Conservation (phyloP, 2,797 vertebrate species). For the Caiman crocodilus region DNA sequence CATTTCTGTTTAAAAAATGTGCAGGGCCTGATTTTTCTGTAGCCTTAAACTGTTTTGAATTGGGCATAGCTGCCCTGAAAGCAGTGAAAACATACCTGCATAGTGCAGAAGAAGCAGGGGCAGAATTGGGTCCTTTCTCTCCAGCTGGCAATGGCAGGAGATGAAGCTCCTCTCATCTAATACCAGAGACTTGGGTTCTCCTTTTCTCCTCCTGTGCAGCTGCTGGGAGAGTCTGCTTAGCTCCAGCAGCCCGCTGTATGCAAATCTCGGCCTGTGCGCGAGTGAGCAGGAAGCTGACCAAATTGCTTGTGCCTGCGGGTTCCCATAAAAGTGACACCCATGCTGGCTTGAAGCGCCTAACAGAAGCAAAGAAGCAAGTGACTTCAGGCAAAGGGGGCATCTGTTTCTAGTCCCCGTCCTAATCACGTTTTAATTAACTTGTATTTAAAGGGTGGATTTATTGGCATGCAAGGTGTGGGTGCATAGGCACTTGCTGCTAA, state of each 20-base stretch:
- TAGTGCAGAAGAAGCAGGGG: not conserved
- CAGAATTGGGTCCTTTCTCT: fast-evolving
- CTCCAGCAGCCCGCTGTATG: not conserved
- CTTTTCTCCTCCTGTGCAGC: not conserved
- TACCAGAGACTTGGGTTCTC: no score
- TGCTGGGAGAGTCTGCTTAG: not conserved
- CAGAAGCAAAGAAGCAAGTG: not conserved
- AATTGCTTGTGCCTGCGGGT: not conserved
- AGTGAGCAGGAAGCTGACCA: not conserved
- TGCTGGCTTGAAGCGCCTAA: fast-evolving
- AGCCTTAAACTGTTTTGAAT: not conserved
- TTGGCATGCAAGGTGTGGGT: not conserved
- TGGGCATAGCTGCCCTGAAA: not conserved
- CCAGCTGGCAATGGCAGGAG: not conserved
- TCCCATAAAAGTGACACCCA: not conserved
- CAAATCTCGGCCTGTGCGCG: not conserved
- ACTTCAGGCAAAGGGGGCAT: not conserved
- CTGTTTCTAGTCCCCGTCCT: not conserved
- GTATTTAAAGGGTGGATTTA: not conserved
- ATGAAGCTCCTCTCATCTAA: not conserved
- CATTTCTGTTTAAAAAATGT: not conserved
- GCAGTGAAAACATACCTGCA: not conserved
- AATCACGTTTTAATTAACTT: not conserved
- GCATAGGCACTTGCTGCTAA: no score
- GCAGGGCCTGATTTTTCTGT: fast-evolving